Evolutionary conservation across 1,140 invertebrate species (phyloP).

Genomic region (Steinernema feltiae): DNA sequence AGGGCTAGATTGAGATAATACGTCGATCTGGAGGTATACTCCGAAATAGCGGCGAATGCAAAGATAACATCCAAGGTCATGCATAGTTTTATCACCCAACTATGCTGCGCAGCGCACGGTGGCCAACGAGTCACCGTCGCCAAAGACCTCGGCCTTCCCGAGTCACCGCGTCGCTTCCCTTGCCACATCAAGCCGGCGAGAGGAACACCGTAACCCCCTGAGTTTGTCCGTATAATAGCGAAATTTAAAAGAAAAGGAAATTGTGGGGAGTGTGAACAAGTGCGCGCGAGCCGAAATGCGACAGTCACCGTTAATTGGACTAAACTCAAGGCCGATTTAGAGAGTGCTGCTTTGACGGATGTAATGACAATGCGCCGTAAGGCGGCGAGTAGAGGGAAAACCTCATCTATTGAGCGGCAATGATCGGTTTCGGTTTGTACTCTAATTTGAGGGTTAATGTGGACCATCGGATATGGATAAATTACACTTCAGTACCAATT

Average conservation of each 20-base stretch:
- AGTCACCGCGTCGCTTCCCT: background rate
- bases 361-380: background rate
- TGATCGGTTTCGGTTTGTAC: background rate
- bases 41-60: background rate
- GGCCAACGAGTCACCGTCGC: too few relatives aligned
- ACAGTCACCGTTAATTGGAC: slow-evolving; percentile 2
- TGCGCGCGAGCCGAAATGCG: background rate
- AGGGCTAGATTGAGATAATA: slow-evolving; percentile 5
- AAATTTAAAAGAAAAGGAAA: background rate
- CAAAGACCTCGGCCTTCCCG: too few relatives aligned
- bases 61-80: slow-evolving; percentile 3
- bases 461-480: background rate
- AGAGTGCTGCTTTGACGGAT: background rate
- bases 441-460: background rate
- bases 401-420: too few relatives aligned
- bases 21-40: slow-evolving; percentile 5
- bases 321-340: slow-evolving; percentile 13
- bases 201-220: background rate
- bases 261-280: background rate
- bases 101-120: background rate
- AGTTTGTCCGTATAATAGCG: too few relatives aligned
- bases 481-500: background rate
- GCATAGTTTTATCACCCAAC: slow-evolving; percentile 7
- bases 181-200: background rate
- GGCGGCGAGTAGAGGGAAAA: too few relatives aligned